phyloP scores from a whole-genome alignment of 2,888 invertebrate genomes.

The Dorcus parallelipipedus region DNA sequence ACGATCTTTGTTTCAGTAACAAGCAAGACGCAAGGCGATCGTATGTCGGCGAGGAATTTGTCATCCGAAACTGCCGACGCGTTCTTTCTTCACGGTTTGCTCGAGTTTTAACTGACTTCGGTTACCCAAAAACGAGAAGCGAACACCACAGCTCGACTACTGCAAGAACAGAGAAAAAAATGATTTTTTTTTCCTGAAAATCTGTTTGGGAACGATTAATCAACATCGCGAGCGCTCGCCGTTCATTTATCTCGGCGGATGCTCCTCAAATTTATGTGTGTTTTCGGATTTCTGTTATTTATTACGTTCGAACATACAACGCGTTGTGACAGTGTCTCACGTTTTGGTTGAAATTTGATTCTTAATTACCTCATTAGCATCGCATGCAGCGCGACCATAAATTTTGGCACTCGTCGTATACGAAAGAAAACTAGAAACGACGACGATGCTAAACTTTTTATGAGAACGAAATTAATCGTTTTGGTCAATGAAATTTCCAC shows the following conservation, averaged over 20 bases:
- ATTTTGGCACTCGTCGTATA: no score
- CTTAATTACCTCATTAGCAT: background rate
- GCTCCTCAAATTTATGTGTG: slow-evolving; percentile 1
- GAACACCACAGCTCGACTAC: no score
- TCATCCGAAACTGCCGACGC: slow-evolving; percentile 20
- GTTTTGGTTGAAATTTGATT: slow-evolving; percentile 1
- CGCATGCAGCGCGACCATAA: no score
- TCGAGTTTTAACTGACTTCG: slow-evolving; percentile 13
- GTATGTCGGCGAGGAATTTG: slow-evolving; percentile 23
- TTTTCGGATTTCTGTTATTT: slow-evolving; percentile 1
- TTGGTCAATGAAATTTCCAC: no score
- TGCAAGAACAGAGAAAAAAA: no score
- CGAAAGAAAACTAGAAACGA: no score
- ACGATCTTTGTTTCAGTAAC: slow-evolving; percentile 22
- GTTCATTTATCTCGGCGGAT: slow-evolving; percentile 1
- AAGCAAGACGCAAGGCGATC: slow-evolving; percentile 21
- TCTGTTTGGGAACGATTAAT: background rate
- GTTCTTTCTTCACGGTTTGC: slow-evolving; percentile 19
- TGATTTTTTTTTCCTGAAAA: background rate
- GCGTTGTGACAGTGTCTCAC: background rate
- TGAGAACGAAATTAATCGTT: no score
- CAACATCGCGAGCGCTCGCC: background rate
- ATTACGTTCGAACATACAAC: background rate
- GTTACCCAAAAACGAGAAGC: no score
- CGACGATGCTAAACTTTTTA: no score